These are phyloP conservation scores for Drosophila kuntzei DNA, from an alignment of 2,888 invertebrate species.

Conservation along the genomic window DNA sequence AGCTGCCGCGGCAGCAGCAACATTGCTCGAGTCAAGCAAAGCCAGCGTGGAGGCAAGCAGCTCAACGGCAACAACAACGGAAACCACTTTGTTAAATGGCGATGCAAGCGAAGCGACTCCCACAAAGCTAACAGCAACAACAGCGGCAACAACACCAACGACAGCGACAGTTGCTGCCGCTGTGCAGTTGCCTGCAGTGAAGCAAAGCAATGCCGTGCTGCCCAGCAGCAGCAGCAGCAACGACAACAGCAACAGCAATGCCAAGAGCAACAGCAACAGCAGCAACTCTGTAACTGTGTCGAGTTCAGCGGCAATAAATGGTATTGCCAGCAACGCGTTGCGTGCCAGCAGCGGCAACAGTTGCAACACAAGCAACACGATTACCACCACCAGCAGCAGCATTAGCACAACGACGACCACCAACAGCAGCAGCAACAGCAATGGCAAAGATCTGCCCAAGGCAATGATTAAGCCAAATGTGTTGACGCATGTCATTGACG, in stretches of 20 bases:
- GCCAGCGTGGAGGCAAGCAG: conserved; percentile 56
- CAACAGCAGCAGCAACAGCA: conserved; percentile 63
- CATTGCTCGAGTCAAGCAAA: conserved; percentile 24
- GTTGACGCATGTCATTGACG: conserved; percentile 97
- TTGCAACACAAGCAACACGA: conserved; percentile 54
- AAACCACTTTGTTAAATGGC: conserved; percentile 56
- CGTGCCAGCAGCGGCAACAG: conserved; percentile 35
- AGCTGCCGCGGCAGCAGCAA: conserved; percentile 35
- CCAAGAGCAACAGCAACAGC: conserved; percentile 19
- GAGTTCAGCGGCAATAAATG: conserved; percentile 61
- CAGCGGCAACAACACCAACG: conserved; percentile 34
- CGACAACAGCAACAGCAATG: conserved; percentile 22
- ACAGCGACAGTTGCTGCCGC: conserved; percentile 22
- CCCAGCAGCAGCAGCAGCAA: conserved; percentile 62
- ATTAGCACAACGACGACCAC: conserved; percentile 50
- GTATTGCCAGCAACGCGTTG: conserved; percentile 48
- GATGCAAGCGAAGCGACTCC: conserved; percentile 51
- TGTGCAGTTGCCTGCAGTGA: conserved; percentile 19
- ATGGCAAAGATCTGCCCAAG: conserved; percentile 89
- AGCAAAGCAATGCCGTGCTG: conserved; percentile 61
- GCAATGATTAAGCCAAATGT: conserved; percentile 98
- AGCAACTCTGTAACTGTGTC: conserved; percentile 35
- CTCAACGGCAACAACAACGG: conserved; percentile 34
- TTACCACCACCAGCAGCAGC: conserved; percentile 24
- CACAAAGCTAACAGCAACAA: conserved; percentile 17